A percentile compares a stretch with the other conserved stretches of the same genome.
Conservation (phyloP, 2,888 invertebrate genomes). For the Synergus laeviventris region DNA sequence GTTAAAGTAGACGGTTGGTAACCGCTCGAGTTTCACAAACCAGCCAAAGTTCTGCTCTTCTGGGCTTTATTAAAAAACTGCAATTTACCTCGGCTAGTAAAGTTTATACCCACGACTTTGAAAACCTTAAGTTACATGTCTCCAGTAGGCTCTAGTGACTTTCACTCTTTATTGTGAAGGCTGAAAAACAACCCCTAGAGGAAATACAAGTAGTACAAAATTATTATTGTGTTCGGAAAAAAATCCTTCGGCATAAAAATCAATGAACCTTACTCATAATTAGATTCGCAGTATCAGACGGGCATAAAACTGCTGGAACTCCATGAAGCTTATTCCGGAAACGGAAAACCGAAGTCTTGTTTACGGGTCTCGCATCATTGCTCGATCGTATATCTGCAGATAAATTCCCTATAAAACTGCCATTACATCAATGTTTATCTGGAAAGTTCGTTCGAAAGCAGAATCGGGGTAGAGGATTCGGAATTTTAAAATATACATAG, state of each 20-base stretch:
- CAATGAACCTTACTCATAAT: constrained; percentile 48
- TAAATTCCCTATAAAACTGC: constrained; percentile 71
- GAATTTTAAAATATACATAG: constrained; percentile 59
- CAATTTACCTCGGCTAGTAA: constrained; percentile 69
- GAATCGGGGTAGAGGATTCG: constrained; percentile 41
- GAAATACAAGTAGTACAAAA: constrained; percentile 23
- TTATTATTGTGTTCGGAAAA: constrained; percentile 39
- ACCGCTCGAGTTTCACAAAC: constrained; percentile 62
- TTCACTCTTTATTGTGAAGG: too few species aligned
- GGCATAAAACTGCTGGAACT: constrained; percentile 55
- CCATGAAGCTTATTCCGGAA: constrained; percentile 54
- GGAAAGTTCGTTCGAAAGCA: constrained; percentile 59
- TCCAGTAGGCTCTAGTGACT: too few species aligned
- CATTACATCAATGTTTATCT: constrained; percentile 71
- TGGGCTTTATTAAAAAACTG: constrained; percentile 74
- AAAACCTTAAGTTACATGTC: too few species aligned
- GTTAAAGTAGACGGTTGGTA: too few species aligned
- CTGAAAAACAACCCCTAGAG: not conserved
- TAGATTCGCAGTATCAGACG: constrained; percentile 60
- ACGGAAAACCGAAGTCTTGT: constrained; percentile 58
- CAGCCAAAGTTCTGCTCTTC: constrained; percentile 66
- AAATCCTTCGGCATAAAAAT: constrained; percentile 15
- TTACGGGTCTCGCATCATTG: constrained; percentile 72
- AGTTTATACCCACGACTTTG: too few species aligned
- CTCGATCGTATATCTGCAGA: constrained; percentile 60